A percentile compares a stretch with the other conserved stretches of the same genome.
phyloP scores from a whole-genome alignment of 1,140 invertebrate species.

The Wiebesia pumilae region DNA sequence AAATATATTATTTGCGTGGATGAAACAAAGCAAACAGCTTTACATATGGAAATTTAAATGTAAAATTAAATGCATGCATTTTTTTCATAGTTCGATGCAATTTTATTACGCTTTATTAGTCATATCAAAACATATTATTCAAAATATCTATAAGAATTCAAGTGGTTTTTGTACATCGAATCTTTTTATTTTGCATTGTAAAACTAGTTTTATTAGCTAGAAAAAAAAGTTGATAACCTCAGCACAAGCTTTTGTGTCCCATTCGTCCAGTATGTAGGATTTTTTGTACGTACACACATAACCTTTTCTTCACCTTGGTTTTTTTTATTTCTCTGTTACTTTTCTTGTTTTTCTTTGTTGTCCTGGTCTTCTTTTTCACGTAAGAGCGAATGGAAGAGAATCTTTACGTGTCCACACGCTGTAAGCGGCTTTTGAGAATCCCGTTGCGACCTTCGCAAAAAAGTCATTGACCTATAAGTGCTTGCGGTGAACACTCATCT shows the following conservation, averaged over 20 bases:
- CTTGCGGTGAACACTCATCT: constrained; percentile 5
- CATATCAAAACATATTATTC: background rate
- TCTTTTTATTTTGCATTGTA: background rate
- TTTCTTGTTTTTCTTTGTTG: background rate
- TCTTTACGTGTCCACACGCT: constrained; percentile 33
- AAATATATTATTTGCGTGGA: background rate
- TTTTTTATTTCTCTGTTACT: constrained; percentile 19
- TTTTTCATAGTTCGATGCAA: background rate
- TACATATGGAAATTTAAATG: background rate
- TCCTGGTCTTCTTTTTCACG: constrained; percentile 24
- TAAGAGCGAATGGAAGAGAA: constrained; percentile 10
- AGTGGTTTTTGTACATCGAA: background rate
- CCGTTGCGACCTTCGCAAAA: constrained; percentile 53
- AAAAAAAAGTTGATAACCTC: background rate
- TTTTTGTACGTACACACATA: background rate
- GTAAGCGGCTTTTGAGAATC: constrained; percentile 44
- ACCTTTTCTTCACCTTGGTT: background rate
- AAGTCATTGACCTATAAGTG: constrained; percentile 51
- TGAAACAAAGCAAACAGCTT: background rate
- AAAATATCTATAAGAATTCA: background rate
- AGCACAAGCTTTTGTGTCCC: background rate
- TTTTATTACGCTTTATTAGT: background rate
- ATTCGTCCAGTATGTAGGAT: background rate
- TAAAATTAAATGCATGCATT: background rate
- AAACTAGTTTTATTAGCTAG: background rate